Base-by-base conservation (phyloP, 2,113 vertebrate genomes). In the Muntiacus muntjak region DNA sequence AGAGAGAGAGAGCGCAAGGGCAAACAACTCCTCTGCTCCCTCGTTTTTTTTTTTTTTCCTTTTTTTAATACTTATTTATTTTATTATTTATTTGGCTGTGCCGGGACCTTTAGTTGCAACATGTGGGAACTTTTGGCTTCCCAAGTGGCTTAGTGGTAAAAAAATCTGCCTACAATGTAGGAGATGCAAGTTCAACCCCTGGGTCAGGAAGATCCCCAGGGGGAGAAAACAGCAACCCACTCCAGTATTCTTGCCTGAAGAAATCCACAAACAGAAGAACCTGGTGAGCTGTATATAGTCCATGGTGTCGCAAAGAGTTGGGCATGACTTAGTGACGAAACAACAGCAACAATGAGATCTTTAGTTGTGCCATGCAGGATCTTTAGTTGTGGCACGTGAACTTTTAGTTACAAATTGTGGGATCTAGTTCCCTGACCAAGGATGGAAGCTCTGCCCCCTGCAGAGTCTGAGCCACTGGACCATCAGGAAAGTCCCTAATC, bases 41-140 rank as follows among this genome's bases (percentile, higher is more conserved):
- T 13, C 0, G 2, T 21, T 67, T 64, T 36, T n/a, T 11, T n/a
- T 11, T 19, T 4, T 7, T 7, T 19, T 6, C 10, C 5, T 1
- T 40, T 74, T 74, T 25, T 14, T 5, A 74, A 76, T 43, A 26
- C 12, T 76, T 76, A 25, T 26, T 76, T 76, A 40, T 74, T 74
- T 74, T 74, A 76, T 43, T 26, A 25, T 43, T 76, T 76, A 43
- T 43, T 76, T 76, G 71, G 71, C 36, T 76, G 23, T 76, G 71
- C 36, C 0, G 0, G 23, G 36, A 76, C 43, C 71, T 76, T 76
- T 76, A 76, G 21, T 43, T 26, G 36, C 36, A 14, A 25, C 2
- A 5, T 74, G 13, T 43, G 71, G 71, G 36, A 13, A 40, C 36
- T 74, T 74, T 43, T 43, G 67, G 36, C 36, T 43, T 74, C 36